phyloP scores from a whole-genome alignment of 2,113 vertebrate species.

The Albula goreensis region DNA sequence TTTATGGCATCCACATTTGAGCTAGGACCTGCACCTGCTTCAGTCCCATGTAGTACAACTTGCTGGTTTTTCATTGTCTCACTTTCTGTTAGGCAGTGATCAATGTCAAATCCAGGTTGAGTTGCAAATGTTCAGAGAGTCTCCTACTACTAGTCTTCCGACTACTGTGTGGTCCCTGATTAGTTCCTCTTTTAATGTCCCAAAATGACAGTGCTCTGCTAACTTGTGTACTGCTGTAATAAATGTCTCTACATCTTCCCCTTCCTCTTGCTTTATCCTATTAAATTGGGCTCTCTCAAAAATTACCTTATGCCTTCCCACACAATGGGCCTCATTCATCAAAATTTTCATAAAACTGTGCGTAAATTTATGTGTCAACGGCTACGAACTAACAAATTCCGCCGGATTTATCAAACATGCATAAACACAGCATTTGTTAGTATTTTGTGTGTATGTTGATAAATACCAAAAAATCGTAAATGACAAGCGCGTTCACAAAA shows the following conservation, averaged over 20 bases:
- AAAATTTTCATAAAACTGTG: no score
- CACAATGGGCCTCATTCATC: not conserved
- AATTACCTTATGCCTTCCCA: conserved; percentile 1
- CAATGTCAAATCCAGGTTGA: not conserved
- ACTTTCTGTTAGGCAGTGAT: not conserved
- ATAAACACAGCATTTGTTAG: no score
- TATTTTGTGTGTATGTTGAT: no score
- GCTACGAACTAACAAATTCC: no score
- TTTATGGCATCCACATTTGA: no score
- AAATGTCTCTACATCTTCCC: not conserved
- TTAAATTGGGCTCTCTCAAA: conserved; percentile 3
- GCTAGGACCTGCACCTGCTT: no score
- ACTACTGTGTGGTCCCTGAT: conserved; percentile 9
- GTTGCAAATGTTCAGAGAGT: not conserved
- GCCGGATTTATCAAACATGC: no score
- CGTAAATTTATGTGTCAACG: no score
- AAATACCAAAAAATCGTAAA: no score
- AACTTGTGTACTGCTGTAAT: not conserved
- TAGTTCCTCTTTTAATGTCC: not conserved
- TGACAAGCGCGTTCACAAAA: no score
- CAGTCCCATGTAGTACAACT: not conserved
- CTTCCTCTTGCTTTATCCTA: not conserved
- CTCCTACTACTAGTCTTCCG: not conserved
- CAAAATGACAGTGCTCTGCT: conserved; percentile 8
- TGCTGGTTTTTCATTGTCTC: not conserved